Percentiles rank a stretch among this genome's conserved stretches.
Evolutionary conservation across 2,113 vertebrate species (phyloP).

Genomic region (Neogobius melanostomus): DNA sequence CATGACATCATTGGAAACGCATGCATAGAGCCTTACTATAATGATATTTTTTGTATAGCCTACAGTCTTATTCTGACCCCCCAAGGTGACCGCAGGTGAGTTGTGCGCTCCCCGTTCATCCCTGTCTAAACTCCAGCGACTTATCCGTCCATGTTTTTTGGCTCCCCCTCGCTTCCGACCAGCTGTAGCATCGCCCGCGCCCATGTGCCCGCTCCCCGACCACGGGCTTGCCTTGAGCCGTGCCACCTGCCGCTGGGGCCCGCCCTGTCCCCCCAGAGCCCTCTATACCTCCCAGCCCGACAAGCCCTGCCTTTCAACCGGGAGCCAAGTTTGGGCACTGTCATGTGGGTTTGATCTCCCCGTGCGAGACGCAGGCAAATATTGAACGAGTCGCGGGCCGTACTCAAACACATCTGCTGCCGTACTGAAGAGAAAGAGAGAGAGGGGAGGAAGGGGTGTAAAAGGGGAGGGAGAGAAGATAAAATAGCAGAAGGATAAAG

Average conservation of each 20-base stretch:
- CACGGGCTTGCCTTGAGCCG: conserved; percentile 54
- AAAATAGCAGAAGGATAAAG: too few relatives aligned
- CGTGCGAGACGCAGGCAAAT: conserved; percentile 44
- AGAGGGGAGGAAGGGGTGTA: conserved; percentile 23
- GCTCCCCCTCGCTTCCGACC: conserved; percentile 34
- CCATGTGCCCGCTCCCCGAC: conserved; percentile 60
- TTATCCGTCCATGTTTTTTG: conserved; percentile 49
- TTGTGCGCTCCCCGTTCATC: conserved; percentile 20
- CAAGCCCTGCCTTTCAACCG: conserved; percentile 63
- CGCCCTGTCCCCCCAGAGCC: conserved; percentile 47
- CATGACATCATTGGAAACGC: too few relatives aligned
- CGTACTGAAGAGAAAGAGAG: conserved; percentile 45
- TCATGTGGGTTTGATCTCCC: conserved; percentile 72
- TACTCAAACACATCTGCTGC: conserved; percentile 71
- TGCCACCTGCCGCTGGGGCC: conserved; percentile 69
- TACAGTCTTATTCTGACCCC: too few relatives aligned
- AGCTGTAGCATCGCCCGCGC: conserved; percentile 64
- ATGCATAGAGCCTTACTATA: too few relatives aligned
- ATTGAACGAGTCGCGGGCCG: too few relatives aligned
- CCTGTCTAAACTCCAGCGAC: conserved; percentile 13
- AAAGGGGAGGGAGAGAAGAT: too few relatives aligned
- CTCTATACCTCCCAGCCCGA: too few relatives aligned
- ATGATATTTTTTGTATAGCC: too few relatives aligned
- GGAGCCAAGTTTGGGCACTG: conserved; percentile 66
- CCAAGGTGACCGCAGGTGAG: conserved; percentile 3